Percentiles rank a stretch among this genome's conserved stretches.
These are phyloP conservation scores for Geophilus truncorum DNA, from an alignment of 2,888 invertebrate species.

Conservation along the genomic window DNA sequence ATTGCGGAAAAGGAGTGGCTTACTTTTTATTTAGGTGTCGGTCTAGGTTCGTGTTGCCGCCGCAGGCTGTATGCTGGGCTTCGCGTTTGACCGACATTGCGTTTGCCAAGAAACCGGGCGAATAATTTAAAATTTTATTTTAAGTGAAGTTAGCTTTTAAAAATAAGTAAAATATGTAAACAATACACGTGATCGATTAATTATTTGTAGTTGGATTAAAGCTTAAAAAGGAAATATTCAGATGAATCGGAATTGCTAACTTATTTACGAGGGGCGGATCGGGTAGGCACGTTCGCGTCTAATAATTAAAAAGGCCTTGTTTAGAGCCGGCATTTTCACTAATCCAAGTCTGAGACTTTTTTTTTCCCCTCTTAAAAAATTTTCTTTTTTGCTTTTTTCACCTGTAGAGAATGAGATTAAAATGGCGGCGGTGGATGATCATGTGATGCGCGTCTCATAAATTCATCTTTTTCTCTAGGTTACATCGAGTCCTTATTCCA, in stretches of 20 bases:
- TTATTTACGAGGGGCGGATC: neutral
- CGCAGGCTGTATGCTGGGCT: neutral
- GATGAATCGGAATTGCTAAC: neutral
- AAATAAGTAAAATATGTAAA: neutral
- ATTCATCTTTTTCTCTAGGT: too few relatives aligned
- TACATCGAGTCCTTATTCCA: too few relatives aligned
- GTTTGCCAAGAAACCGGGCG: neutral
- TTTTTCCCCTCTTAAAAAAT: neutral
- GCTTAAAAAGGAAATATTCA: neutral
- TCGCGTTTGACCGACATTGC: neutral
- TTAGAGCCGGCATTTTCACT: too few relatives aligned
- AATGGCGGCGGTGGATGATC: too few relatives aligned
- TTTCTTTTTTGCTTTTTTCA: neutral
- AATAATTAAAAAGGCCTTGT: neutral
- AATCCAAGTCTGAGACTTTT: too few relatives aligned
- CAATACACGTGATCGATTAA: too few relatives aligned
- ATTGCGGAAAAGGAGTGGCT: conserved; percentile 5
- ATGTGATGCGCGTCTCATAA: too few relatives aligned
- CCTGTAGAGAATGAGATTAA: neutral
- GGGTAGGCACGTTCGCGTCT: neutral
- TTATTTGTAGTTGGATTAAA: neutral
- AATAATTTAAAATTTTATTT: neutral
- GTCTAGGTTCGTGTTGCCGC: neutral
- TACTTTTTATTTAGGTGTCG: neutral
- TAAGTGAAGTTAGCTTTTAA: neutral